Evolutionary conservation across 2,797 vertebrate genomes (phyloP), one percentile per base, ranked within the genome.

Genomic region (Microcaecilia unicolor): DNA sequence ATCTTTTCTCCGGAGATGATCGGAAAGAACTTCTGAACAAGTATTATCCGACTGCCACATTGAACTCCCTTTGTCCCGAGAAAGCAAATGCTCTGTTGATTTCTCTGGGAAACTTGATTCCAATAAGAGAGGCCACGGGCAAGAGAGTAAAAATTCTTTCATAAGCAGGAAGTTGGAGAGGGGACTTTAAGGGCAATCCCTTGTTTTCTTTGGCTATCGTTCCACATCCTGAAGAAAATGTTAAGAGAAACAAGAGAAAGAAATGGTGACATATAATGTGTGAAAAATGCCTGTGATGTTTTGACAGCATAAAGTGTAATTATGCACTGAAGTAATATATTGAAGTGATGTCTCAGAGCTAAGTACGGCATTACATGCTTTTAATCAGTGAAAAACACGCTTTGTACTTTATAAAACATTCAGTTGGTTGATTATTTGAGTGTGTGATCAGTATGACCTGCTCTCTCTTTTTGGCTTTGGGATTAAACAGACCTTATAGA

Each of bases 151-250:
- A 64, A 75, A 76, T 69, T 75, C 70, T 66, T 78, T 68, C 63
- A 49, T n/a, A 59, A 73, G 74, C 67, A 78, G 76, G 76, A 83
- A 81, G 72, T 44, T 48, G 59, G 34, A 16, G 33, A 69, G 60
- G 34, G 34, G 46, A 16, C 30, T 61, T 58, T 63, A 55, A 46
- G 67, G 48, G 68, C 71, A 76, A 67, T 53, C 10, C 44, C 67
- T 49, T 70, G 74, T 70, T 83, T 79, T 63, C 70, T 72, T 78
- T 83, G 80, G 75, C 67, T 43, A 55, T 25, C 12, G 8, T 35
- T 59, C 48, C 52, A 26, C 63, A 60, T 50, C 31, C 15, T 5
- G 21, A 3, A 48, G 38, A 42, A 52, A 61, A 66, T 64, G 55
- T 59, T 28, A 37, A 59, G 51, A 37, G 40, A 12, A 58, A 59